phyloP scores from a whole-genome alignment of 2,888 invertebrate genomes.

The Miltochrista miniata region DNA sequence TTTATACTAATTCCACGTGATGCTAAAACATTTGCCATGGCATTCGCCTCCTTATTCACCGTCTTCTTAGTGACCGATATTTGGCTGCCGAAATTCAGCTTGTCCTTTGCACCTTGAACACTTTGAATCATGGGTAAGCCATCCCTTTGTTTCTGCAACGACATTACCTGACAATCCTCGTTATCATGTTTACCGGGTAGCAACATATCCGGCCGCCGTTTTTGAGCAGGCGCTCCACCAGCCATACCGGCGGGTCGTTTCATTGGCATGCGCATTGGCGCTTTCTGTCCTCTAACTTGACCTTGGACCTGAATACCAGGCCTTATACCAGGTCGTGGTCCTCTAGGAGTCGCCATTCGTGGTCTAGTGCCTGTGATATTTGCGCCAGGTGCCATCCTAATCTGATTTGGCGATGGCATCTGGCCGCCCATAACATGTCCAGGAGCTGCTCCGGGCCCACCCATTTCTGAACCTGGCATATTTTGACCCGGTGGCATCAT shows the following conservation, averaged over 20 bases:
- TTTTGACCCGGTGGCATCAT: conserved; percentile 45
- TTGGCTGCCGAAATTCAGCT: conserved; percentile 88
- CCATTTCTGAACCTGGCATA: conserved; percentile 29
- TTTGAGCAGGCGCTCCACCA: conserved; percentile 58
- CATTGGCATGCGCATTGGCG: conserved; percentile 67
- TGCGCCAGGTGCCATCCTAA: conserved; percentile 68
- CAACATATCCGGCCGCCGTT: conserved; percentile 85
- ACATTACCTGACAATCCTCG: conserved; percentile 89
- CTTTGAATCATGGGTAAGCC: conserved; percentile 89
- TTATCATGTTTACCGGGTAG: conserved; percentile 88
- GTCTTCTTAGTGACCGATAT: conserved; percentile 87
- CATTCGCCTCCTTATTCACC: conserved; percentile 88
- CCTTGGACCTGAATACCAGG: conserved; percentile 74
- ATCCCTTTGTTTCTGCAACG: conserved; percentile 88
- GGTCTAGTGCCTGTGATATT: conserved; percentile 58
- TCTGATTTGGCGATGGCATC: conserved; percentile 64
- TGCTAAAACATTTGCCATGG: conserved; percentile 90
- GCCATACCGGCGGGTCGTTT: conserved; percentile 53
- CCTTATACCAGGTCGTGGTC: conserved; percentile 61
- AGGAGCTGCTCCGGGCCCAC: conserved; percentile 36
- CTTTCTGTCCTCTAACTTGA: conserved; percentile 62
- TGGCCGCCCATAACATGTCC: conserved; percentile 55
- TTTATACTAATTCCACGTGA: conserved; percentile 91
- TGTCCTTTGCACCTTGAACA: conserved; percentile 85
- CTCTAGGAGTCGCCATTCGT: conserved; percentile 64